Conservation (phyloP, 2,888 invertebrate species). For the Eustalomyia histrio region DNA sequence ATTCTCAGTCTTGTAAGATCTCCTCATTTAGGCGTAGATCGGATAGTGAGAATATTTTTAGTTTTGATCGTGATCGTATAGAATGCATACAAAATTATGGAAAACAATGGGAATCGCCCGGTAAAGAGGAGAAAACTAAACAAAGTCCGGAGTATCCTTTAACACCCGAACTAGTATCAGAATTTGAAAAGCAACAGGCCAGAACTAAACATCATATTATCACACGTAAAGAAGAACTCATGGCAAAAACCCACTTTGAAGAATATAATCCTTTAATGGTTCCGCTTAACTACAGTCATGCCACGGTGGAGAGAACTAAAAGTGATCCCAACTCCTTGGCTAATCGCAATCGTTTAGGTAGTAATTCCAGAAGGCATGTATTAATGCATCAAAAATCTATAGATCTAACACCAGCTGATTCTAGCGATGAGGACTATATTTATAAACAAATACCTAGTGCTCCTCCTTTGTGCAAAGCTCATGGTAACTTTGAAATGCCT, state of each 20-base stretch:
- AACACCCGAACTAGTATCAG: slow-evolving; percentile 82
- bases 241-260: slow-evolving; percentile 85
- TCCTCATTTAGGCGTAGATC: slow-evolving; percentile 83
- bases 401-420: slow-evolving; percentile 90
- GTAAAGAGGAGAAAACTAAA: slow-evolving; percentile 81
- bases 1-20: slow-evolving; percentile 77
- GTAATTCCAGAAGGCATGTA: slow-evolving; percentile 87
- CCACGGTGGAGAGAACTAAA: slow-evolving; percentile 90
- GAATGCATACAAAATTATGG: slow-evolving; percentile 84
- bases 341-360: slow-evolving; percentile 86
- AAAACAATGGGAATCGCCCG: slow-evolving; percentile 74
- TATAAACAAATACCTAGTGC: slow-evolving; percentile 88
- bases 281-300: slow-evolving; percentile 83
- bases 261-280: slow-evolving; percentile 86
- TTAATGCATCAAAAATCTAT: slow-evolving; percentile 93
- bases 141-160: slow-evolving; percentile 81
- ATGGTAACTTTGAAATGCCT: slow-evolving; percentile 85
- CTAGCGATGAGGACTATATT: slow-evolving; percentile 90
- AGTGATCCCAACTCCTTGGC: slow-evolving; percentile 91
- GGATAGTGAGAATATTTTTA: slow-evolving; percentile 86
- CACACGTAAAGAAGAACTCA: slow-evolving; percentile 83
- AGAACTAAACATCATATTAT: slow-evolving; percentile 79
- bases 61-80: slow-evolving; percentile 88
- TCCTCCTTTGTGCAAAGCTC: slow-evolving; percentile 85
- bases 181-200: slow-evolving; percentile 82